These are phyloP conservation scores for Dryomyza anilis DNA, from an alignment of 2,888 invertebrate genomes.

Conservation along the genomic window DNA sequence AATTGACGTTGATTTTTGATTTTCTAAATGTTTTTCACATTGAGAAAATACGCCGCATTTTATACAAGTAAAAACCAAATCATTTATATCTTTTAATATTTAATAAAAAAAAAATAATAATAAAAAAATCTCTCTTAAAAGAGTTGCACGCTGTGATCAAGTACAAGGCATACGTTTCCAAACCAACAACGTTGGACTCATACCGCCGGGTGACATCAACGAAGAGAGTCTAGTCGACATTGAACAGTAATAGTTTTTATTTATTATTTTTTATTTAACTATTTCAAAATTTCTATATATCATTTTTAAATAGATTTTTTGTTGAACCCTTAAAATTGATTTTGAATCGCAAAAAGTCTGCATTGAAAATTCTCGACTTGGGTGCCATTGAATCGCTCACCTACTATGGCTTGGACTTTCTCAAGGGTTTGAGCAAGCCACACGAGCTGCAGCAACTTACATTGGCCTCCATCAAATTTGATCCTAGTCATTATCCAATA, in stretches of 20 bases:
- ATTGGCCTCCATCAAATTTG: slow-evolving; percentile 75
- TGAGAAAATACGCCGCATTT: slow-evolving; percentile 56
- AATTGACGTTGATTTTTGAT: slow-evolving; percentile 57
- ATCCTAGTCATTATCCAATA: slow-evolving; percentile 71
- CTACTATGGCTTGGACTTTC: slow-evolving; percentile 56
- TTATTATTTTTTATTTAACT: no score
- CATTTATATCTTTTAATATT: no score
- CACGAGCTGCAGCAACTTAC: slow-evolving; percentile 68
- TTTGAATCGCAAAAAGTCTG: slow-evolving; percentile 52
- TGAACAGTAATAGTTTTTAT: slow-evolving; percentile 52
- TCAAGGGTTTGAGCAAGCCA: slow-evolving; percentile 60
- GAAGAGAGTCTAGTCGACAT: slow-evolving; percentile 56
- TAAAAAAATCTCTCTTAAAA: slow-evolving; percentile 26
- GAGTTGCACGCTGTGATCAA: slow-evolving; percentile 58
- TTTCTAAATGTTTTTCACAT: slow-evolving; percentile 57
- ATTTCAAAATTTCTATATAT: neutral
- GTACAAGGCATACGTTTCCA: slow-evolving; percentile 56
- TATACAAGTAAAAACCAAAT: slow-evolving; percentile 53
- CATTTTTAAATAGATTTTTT: slow-evolving; percentile 47
- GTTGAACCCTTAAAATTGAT: slow-evolving; percentile 58
- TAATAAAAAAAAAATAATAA: neutral
- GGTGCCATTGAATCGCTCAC: slow-evolving; percentile 60
- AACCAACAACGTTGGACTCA: slow-evolving; percentile 55
- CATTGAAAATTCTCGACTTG: slow-evolving; percentile 56
- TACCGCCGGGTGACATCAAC: slow-evolving; percentile 51